Conservation (phyloP, 2,113 vertebrate genomes). For the Isurus oxyrinchus region DNA sequence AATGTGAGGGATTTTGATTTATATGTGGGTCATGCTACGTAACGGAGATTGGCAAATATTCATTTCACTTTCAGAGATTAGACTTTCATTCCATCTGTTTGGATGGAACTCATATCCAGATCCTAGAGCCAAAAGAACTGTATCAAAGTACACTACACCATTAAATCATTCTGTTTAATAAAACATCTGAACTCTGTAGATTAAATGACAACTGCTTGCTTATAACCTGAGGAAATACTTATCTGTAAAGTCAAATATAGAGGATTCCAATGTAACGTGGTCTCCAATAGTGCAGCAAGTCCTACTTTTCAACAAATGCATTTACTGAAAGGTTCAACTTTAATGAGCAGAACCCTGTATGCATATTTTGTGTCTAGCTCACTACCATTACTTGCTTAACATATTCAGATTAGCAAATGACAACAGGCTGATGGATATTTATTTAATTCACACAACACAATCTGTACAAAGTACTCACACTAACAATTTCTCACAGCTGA, state of each 20-base stretch:
- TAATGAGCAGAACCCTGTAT: not conserved
- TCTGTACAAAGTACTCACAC: not conserved
- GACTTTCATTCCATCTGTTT: not conserved
- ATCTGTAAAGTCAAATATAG: not conserved
- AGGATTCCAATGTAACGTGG: not conserved
- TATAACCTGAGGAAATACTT: not conserved
- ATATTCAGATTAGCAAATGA: not conserved
- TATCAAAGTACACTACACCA: not conserved
- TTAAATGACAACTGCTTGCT: not conserved
- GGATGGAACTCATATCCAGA: not conserved
- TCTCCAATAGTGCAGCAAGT: not conserved
- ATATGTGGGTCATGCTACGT: not conserved
- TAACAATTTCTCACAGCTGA: not conserved
- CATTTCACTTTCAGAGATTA: conserved; percentile 14
- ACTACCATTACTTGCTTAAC: not conserved
- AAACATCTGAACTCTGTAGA: not conserved
- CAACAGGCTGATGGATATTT: not conserved
- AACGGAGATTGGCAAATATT: not conserved
- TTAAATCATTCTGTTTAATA: not conserved
- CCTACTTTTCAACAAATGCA: conserved; percentile 1
- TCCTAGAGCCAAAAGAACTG: not conserved
- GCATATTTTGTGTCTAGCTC: not conserved
- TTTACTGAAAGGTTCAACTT: not conserved
- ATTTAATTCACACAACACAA: not conserved
- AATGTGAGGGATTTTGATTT: not conserved